phyloP scores from a whole-genome alignment of 37 sponge, comb jelly and placozoan species.

The Dysidea cf. avara region DNA sequence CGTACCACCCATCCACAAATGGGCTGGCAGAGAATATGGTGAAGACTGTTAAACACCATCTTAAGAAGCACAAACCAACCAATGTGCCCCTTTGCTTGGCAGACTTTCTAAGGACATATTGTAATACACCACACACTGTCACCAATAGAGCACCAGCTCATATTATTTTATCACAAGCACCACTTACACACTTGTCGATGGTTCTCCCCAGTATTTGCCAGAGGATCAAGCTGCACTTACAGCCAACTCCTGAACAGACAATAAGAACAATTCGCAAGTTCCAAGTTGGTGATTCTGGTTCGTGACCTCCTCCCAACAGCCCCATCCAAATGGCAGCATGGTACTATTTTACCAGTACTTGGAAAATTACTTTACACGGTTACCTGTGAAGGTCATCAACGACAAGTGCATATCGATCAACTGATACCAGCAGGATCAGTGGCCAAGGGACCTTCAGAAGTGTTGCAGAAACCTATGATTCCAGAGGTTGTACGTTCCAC shows the following conservation, averaged over 20 bases:
- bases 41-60: neutral
- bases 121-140: neutral
- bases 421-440: neutral
- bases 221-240: no score
- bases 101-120: neutral
- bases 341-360: neutral
- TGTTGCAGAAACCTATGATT: no score
- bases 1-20: constrained; percentile 4
- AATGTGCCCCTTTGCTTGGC: neutral
- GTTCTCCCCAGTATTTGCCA: neutral
- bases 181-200: neutral
- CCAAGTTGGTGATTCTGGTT: no score
- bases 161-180: neutral
- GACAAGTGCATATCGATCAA: neutral
- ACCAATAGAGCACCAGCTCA: neutral
- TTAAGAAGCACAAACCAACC: neutral
- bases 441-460: neutral
- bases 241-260: no score
- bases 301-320: neutral
- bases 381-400: neutral
- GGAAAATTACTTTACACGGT: neutral
- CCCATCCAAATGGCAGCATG: neutral
- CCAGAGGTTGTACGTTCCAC: no score
- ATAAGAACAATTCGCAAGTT: no score
- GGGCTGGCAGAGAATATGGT: constrained; percentile 3